Conservation (phyloP, 2,797 vertebrate species). For the Cetoscarus ocellatus region DNA sequence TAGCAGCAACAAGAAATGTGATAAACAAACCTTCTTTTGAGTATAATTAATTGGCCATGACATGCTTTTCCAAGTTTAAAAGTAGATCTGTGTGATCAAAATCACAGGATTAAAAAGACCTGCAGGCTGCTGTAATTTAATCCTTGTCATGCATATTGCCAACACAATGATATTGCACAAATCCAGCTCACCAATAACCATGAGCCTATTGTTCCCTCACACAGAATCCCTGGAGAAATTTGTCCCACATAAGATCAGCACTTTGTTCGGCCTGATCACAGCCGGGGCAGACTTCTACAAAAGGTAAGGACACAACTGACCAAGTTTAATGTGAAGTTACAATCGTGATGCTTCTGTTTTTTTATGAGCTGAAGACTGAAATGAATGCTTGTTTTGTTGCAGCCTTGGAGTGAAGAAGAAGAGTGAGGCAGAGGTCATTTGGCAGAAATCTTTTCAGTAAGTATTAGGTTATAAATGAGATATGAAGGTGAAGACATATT, state of each 20-base stretch:
- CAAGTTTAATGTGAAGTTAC: background rate
- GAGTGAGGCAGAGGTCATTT: conserved; percentile 76
- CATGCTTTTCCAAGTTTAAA: background rate
- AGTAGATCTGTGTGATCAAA: conserved; percentile 23
- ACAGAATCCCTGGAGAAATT: conserved; percentile 70
- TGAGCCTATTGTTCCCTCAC: conserved; percentile 39
- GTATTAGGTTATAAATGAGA: conserved; percentile 20
- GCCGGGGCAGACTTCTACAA: conserved; percentile 72
- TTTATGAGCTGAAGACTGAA: background rate
- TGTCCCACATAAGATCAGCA: conserved; percentile 71
- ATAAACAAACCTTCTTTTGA: background rate
- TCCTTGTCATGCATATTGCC: conserved; percentile 52
- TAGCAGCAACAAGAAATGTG: background rate
- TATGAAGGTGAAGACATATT: no score
- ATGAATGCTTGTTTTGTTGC: background rate
- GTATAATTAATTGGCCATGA: background rate
- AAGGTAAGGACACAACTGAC: conserved; percentile 56
- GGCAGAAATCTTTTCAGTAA: conserved; percentile 80
- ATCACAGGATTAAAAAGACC: conserved; percentile 14
- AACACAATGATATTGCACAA: conserved; percentile 19
- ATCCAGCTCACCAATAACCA: conserved; percentile 1
- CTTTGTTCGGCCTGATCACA: conserved; percentile 75
- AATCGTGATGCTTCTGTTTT: background rate
- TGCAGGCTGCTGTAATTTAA: conserved; percentile 45
- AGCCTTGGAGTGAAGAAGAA: conserved; percentile 79